Evolutionary conservation across 2,888 invertebrate species (phyloP), one percentile per base, ranked within the genome.

Genomic region (Seira sanloemensis): DNA sequence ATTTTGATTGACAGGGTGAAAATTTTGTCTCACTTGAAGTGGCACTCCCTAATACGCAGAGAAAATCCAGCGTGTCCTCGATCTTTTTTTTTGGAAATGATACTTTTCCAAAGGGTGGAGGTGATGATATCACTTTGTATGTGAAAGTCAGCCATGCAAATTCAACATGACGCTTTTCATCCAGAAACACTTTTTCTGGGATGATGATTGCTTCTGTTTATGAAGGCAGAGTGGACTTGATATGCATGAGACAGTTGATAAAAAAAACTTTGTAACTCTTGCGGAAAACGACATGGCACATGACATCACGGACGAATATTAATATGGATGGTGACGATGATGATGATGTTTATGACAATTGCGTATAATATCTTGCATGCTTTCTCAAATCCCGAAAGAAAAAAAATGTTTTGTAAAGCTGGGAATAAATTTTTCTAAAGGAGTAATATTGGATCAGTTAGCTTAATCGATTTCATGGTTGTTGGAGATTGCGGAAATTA

Each of bases 1-100:
- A 87, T 81, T 85, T 85, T 87, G 87, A 87, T 73, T 87, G 87
- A 87, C 87, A 87, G 85, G 68, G 72, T 81, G 85, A 78, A 86
- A 84, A 85, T 80, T 74, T 85, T 77, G 84, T 84, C 87, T 81
- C 81, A 81, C 81, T 81, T 76, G 46, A 81, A 81, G 81, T 81
- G 76, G 46, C 75, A 81, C 54, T 62, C 27, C 25, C 16, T 16
- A 58, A 62, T 58, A 21, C n/a, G 37, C 58, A 58, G 37, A 4
- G 5, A 37, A 37, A 37, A 37, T n/a, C n/a, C n/a, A n/a, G n/a
- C n/a, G n/a, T n/a, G n/a, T n/a, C n/a, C n/a, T n/a, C n/a, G n/a
- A n/a, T n/a, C n/a, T n/a, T n/a, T n/a, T n/a, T n/a, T n/a, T n/a
- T n/a, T n/a, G n/a, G n/a, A n/a, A n/a, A n/a, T n/a, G n/a, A n/a